Evolutionary conservation across 2,797 vertebrate genomes (phyloP), one percentile per base, ranked within the genome.

Genomic region (Lutjanus campechanus): DNA sequence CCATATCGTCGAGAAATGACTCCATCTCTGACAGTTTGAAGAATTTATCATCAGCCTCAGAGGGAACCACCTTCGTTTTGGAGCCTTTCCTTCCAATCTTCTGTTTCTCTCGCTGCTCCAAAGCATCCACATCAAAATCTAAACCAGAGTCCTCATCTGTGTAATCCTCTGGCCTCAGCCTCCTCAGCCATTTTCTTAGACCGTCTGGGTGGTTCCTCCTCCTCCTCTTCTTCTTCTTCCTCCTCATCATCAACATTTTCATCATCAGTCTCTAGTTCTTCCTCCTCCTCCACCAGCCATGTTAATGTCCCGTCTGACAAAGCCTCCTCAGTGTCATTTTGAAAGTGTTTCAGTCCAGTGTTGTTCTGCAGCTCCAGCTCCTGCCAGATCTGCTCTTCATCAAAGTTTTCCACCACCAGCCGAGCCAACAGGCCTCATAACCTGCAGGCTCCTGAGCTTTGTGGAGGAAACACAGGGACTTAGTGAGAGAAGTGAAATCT

Each of bases 351-450:
- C 0, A 99, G 90, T 25, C 96, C 89, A 3, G 95, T 83, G 2
- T 85, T 83, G 83, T 99, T 99, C 86, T 97, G 97, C 62, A 99
- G 94, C 90, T 99, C 98, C 29, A 99, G 88, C 40, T 99, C 97
- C 82, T 99, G 98, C 98, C 98, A 99, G 86, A 99, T 98, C 93
- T 99, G 98, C 81, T 99, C 98, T 85, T 99, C 98, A 55, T 99
- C 98, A 86, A 99, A 99, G 77, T 95, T 90, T 49, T 97, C 95
- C 81, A 97, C 94, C 76, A 96, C 89, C 76, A 99, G 93, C 82
- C 97, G 91, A 71, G 93, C 92, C 59, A 99, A 85, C 0, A 96
- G 96, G 76, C 98, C 40, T 59, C 88, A 81, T 77, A 85, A 11
- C 65, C 8, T 5, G 60, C 85, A 41, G 88, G 91, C 85, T 96